Evolutionary conservation across 2,113 vertebrate genomes (phyloP), one percentile per base, ranked within the genome.

Genomic region (Ophthalmolycus amberensis): DNA sequence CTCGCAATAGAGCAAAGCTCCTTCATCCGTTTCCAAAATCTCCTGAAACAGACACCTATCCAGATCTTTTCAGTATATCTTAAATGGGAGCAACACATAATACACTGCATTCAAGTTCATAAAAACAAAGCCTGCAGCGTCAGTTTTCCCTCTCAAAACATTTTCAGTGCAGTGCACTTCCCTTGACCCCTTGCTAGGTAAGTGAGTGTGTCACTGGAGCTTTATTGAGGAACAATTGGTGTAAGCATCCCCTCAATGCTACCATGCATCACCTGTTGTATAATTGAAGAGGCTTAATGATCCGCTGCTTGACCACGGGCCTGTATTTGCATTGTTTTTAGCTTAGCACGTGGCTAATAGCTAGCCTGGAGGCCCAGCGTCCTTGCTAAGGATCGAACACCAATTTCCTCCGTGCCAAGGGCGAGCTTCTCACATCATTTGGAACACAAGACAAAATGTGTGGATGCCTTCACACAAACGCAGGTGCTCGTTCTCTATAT

Each of bases 241-340:
- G 84, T 78, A 84, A 86, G 87, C 83, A 90, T 89, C 84, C 75
- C 88, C 72, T 88, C 84, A 71, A 40, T 71, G 77, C 73, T 44
- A 73, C 88, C 84, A 92, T 92, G 87, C 85, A 91, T 94, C 89
- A 92, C 87, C 87, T 92, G 86, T 88, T 93, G 87, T 92, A 93
- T 93, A 94, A 93, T 91, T 93, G 88, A 93, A 89, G 91, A 89
- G 83, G 79, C 82, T 90, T 93, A 93, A 93, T 92, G 92, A 93
- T 86, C 75, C 78, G 56, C 80, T 86, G 82, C 70, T 89, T 88
- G 86, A 91, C 92, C 90, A 79, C 64, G 82, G 89, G 91, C 86
- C 59, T 72, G 50, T 65, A 92, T 94, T 93, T 93, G 91, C 93
- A 94, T 94, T 92, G 91, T 91, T 93, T 93, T 93, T 89, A 90